Conservation (phyloP, 2,113 vertebrate species). For the Sander lucioperca region DNA sequence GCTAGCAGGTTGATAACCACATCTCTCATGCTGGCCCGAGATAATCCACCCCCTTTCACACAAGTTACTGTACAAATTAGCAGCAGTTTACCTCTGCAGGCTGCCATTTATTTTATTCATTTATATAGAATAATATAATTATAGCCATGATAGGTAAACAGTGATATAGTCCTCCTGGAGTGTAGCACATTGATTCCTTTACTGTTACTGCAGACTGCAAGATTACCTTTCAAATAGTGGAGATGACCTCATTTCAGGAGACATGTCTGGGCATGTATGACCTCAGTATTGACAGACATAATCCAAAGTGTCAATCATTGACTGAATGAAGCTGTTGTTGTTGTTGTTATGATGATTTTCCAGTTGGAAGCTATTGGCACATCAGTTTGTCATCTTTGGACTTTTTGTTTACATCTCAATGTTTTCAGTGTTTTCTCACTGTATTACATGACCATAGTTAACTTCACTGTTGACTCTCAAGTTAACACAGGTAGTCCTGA, state of each 20-base stretch:
- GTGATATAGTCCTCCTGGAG: neutral
- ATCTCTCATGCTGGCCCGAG: constrained; percentile 13
- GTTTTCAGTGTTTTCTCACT: neutral
- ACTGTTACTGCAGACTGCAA: constrained; percentile 24
- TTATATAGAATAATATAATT: no score
- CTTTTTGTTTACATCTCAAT: neutral
- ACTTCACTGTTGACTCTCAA: constrained; percentile 5
- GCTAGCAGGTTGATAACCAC: constrained; percentile 11
- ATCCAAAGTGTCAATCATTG: constrained; percentile 4
- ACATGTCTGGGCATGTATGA: constrained; percentile 67
- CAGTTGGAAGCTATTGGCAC: neutral
- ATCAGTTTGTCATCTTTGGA: constrained; percentile 37
- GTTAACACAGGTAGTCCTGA: neutral
- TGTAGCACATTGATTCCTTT: constrained; percentile 52
- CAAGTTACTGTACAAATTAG: constrained; percentile 52
- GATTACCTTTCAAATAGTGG: constrained; percentile 63
- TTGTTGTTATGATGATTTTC: constrained; percentile 17
- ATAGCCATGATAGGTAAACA: constrained; percentile 31
- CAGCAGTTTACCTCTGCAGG: constrained; percentile 6
- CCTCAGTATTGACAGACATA: constrained; percentile 44
- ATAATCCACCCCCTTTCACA: constrained; percentile 33
- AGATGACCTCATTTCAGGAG: constrained; percentile 69
- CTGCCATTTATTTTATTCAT: neutral
- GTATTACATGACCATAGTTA: neutral
- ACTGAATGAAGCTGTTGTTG: constrained; percentile 19